phyloP scores from a whole-genome alignment of 2,113 vertebrate species.

The Istiophorus platypterus region DNA sequence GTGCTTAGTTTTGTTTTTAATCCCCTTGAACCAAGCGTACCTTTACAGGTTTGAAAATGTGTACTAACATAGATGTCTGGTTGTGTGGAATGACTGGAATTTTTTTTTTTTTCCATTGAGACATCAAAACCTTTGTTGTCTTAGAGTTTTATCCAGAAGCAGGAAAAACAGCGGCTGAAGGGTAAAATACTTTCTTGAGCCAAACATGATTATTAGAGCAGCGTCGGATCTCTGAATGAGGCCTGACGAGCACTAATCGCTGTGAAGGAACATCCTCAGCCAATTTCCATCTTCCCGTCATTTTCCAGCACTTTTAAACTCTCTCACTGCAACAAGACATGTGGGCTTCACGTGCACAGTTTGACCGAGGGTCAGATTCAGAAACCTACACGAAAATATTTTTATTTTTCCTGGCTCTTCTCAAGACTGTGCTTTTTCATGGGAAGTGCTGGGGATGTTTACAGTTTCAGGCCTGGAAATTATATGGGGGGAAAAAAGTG shows the following conservation, averaged over 20 bases:
- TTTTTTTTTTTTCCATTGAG: conserved; percentile 9
- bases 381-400: too few species aligned
- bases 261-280: neutral
- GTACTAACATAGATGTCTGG: conserved; percentile 1
- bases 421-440: too few species aligned
- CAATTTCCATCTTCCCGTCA: neutral
- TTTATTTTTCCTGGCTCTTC: too few species aligned
- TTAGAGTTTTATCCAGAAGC: neutral
- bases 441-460: too few species aligned
- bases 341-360: too few species aligned
- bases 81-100: neutral
- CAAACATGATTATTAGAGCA: neutral
- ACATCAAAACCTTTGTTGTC: conserved; percentile 12
- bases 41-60: conserved; percentile 8
- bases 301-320: neutral
- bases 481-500: too few species aligned
- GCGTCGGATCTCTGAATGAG: neutral
- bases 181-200: neutral
- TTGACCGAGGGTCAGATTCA: too few species aligned
- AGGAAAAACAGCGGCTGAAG: neutral
- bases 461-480: too few species aligned
- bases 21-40: conserved; percentile 15
- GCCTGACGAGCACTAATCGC: neutral
- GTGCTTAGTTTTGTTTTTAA: neutral
- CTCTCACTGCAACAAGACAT: neutral